phyloP scores from a whole-genome alignment of 1,140 invertebrate genomes.

The Xylocopa sonorina region DNA sequence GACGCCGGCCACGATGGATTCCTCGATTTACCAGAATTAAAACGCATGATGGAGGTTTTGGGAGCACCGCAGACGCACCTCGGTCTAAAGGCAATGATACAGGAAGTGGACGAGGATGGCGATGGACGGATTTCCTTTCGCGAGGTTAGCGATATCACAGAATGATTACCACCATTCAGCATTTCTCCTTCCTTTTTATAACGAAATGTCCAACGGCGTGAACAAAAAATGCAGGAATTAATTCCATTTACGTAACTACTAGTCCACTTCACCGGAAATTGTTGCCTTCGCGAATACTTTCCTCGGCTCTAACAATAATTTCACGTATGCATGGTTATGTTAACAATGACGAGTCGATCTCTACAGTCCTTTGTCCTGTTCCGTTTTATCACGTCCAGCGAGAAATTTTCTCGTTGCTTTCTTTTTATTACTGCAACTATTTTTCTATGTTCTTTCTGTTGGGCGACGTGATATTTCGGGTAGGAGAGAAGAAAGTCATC shows the following conservation, averaged over 20 bases:
- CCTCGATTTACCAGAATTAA: slow-evolving; percentile 93
- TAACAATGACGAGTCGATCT: background rate
- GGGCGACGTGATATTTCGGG: no score
- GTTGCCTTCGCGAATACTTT: slow-evolving; percentile 1
- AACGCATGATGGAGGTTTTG: slow-evolving; percentile 98
- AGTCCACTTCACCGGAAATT: slow-evolving; percentile 3
- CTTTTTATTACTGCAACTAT: no score
- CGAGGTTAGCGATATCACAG: slow-evolving; percentile 84
- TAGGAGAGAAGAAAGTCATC: no score
- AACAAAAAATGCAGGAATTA: slow-evolving; percentile 29
- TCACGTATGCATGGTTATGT: no score
- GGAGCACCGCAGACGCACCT: slow-evolving; percentile 97
- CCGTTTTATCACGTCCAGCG: background rate
- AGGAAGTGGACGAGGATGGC: slow-evolving; percentile 95
- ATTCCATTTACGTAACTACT: background rate
- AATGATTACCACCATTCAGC: slow-evolving; percentile 12
- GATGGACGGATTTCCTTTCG: slow-evolving; percentile 95
- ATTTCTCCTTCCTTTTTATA: background rate
- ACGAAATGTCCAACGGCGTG: background rate
- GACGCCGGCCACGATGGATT: slow-evolving; percentile 94
- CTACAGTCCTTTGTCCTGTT: background rate
- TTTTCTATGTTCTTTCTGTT: no score
- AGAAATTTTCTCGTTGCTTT: no score
- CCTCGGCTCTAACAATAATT: background rate
- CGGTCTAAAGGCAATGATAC: slow-evolving; percentile 96